These are phyloP conservation scores for Enteromius afrohamiltoni DNA, from an alignment of 2,797 vertebrate species.

Conservation along the genomic window DNA sequence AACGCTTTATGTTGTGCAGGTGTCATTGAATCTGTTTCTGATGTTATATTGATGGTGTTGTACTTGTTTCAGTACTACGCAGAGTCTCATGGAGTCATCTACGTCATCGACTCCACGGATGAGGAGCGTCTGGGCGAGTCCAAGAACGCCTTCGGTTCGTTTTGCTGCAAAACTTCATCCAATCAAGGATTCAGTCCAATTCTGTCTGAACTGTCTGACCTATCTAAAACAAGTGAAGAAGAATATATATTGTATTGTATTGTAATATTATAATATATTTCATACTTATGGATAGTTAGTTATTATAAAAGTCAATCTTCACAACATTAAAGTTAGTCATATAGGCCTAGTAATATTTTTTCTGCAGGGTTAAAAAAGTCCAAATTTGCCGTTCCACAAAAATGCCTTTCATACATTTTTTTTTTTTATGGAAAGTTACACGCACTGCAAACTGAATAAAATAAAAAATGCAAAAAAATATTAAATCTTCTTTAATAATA, in stretches of 20 bases:
- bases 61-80: conserved; percentile 87
- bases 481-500: background rate
- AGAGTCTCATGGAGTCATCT: conserved; percentile 96
- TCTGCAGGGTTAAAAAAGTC: no score
- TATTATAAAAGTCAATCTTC: background rate
- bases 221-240: background rate
- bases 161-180: background rate
- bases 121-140: conserved; percentile 91
- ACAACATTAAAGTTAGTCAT: background rate
- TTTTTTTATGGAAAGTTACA: background rate
- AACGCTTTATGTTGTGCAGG: background rate
- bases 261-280: no score
- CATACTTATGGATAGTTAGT: background rate
- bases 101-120: conserved; percentile 96
- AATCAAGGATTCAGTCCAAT: no score
- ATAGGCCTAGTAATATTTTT: background rate
- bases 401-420: no score
- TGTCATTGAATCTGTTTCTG: background rate
- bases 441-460: background rate
- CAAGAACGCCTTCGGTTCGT: conserved; percentile 92
- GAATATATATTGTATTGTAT: background rate
- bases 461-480: background rate
- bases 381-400: background rate
- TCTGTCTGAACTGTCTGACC: background rate
- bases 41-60: background rate